Evolutionary conservation across 2,797 vertebrate genomes (phyloP).

Genomic region (Enteromius afrohamiltoni): DNA sequence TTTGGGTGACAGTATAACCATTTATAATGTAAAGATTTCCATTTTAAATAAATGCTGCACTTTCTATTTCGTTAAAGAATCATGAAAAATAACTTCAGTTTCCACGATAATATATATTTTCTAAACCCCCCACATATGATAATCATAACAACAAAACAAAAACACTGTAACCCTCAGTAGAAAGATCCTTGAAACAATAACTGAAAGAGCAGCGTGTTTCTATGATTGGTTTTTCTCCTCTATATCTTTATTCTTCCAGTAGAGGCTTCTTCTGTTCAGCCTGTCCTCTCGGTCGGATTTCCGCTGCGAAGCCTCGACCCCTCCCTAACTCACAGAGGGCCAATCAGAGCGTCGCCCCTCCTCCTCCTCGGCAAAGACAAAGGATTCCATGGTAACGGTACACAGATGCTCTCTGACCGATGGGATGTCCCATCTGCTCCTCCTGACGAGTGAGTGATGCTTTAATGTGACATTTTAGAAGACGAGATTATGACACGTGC

Average conservation of each 20-base stretch:
- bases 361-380: conserved; percentile 69
- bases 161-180: too few relatives aligned
- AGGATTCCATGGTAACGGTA: conserved; percentile 78
- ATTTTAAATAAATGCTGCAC: too few relatives aligned
- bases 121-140: too few relatives aligned
- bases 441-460: not conserved
- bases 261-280: not conserved
- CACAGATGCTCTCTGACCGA: conserved; percentile 64
- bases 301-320: not conserved
- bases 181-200: too few relatives aligned
- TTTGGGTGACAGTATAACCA: too few relatives aligned
- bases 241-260: not conserved
- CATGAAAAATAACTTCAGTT: too few relatives aligned
- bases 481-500: not conserved
- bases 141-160: too few relatives aligned
- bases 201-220: too few relatives aligned
- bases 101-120: too few relatives aligned
- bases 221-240: not conserved
- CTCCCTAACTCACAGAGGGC: conserved; percentile 25
- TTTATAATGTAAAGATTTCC: too few relatives aligned
- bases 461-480: not conserved
- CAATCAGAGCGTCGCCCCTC: conserved; percentile 43
- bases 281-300: not conserved
- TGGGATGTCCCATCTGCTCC: conserved; percentile 28
- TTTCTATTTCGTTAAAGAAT: too few relatives aligned